These are phyloP conservation scores for Drosophila paramelanica DNA, from an alignment of 2,888 invertebrate species.

Conservation along the genomic window DNA sequence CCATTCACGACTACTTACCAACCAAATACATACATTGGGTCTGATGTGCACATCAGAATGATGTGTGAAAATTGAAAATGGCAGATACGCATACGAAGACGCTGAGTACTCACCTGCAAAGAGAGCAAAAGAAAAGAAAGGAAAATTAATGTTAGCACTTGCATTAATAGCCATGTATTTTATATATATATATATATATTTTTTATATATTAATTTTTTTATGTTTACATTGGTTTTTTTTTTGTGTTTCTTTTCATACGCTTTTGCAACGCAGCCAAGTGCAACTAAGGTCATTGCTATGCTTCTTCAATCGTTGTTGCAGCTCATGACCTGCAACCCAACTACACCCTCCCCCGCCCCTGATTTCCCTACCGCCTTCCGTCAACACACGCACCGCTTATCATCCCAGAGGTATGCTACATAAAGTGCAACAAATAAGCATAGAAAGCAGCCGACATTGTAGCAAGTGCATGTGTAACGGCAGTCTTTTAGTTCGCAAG, in stretches of 20 bases:
- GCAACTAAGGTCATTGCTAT: slow-evolving; percentile 69
- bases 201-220: slow-evolving; percentile 1
- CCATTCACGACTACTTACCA: slow-evolving; percentile 44
- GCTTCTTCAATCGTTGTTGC: slow-evolving; percentile 41
- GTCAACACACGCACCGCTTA: slow-evolving; percentile 29
- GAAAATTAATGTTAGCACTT: slow-evolving; percentile 21
- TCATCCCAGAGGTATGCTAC: slow-evolving; percentile 53
- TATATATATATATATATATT: slow-evolving; percentile 7
- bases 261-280: slow-evolving; percentile 37
- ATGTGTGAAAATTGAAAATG: slow-evolving; percentile 48
- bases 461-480: slow-evolving; percentile 23
- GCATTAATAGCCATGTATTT: slow-evolving; percentile 36
- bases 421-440: slow-evolving; percentile 58
- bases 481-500: slow-evolving; percentile 15
- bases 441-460: slow-evolving; percentile 40
- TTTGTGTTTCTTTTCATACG: slow-evolving; percentile 14
- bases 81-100: slow-evolving; percentile 19
- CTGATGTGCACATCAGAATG: slow-evolving; percentile 1
- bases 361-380: background rate
- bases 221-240: background rate
- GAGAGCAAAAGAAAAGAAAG: slow-evolving; percentile 37
- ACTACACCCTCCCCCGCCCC: too few relatives aligned
- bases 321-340: too few relatives aligned
- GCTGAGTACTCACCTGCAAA: slow-evolving; percentile 67
- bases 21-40: background rate